phyloP scores from a whole-genome alignment of 2,797 vertebrate genomes.

The Apogon hyalosoma region DNA sequence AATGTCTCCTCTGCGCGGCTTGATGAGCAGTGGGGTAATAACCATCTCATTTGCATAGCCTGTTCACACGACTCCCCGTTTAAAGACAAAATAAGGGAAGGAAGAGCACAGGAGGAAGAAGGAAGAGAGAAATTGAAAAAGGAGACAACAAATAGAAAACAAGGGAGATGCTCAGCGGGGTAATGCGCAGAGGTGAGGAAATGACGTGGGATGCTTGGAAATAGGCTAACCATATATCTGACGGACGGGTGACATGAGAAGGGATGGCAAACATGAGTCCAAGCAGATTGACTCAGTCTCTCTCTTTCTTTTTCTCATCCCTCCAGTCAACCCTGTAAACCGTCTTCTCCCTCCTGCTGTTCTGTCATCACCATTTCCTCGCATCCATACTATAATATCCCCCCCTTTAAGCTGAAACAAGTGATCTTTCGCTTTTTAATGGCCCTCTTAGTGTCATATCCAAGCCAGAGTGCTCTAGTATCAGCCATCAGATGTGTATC shows the following conservation, averaged over 20 bases:
- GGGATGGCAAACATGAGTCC: slow-evolving; percentile 65
- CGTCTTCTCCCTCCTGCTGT: slow-evolving; percentile 70
- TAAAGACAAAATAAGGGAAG: slow-evolving; percentile 83
- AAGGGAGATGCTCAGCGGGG: slow-evolving; percentile 62
- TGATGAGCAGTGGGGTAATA: slow-evolving; percentile 99
- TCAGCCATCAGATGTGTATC: slow-evolving; percentile 46
- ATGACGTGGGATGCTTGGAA: slow-evolving; percentile 71
- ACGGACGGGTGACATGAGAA: slow-evolving; percentile 69
- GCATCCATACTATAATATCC: slow-evolving; percentile 46
- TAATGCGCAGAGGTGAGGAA: slow-evolving; percentile 69
- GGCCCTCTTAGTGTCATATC: slow-evolving; percentile 43
- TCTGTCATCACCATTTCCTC: slow-evolving; percentile 60
- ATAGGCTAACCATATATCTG: slow-evolving; percentile 63
- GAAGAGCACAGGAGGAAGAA: slow-evolving; percentile 68
- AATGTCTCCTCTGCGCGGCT: slow-evolving; percentile 99
- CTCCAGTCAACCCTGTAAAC: slow-evolving; percentile 73
- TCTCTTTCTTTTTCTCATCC: slow-evolving; percentile 64
- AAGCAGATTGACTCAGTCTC: slow-evolving; percentile 71
- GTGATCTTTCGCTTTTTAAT: slow-evolving; percentile 38
- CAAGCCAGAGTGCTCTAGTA: slow-evolving; percentile 28
- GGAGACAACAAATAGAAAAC: slow-evolving; percentile 70
- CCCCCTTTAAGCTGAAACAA: slow-evolving; percentile 43
- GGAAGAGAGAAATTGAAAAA: slow-evolving; percentile 55
- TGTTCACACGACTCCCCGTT: slow-evolving; percentile 91
- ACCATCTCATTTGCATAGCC: slow-evolving; percentile 99